Base-by-base conservation (phyloP, 2,113 vertebrate genomes). In the Glaucidium brasilianum region DNA sequence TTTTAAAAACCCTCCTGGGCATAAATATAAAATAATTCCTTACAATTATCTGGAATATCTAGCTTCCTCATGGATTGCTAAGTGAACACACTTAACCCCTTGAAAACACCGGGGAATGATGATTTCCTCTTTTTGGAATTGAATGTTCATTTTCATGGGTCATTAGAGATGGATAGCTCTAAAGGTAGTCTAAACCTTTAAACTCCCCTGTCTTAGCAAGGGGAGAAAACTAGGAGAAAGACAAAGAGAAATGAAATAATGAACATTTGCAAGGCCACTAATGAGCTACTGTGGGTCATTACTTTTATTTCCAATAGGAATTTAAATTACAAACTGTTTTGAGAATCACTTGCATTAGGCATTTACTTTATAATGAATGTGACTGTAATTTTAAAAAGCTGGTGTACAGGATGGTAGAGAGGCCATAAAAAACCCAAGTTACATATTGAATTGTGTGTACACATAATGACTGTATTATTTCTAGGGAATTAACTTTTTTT, bases 241-340 rank as follows among this genome's bases (percentile, higher is more conserved):
- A 89, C 52, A 77, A 59, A 69, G 64, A 77, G 67, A 88, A 86
- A 96, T 78, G 88, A 73, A 96, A 92, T 75, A 62, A 86, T 59
- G 50, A 86, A 76, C 34, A 41, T 86, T 74, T 94, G 72, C 71
- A 87, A 93, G 76, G 67, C 79, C 76, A 82, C 49, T 92, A 92
- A 97, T 90, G 74, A 97, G 77, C 66, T 71, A 96, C 66, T 73
- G 67, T 4, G 23, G 73, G 76, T 92, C 84, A 47, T 91, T 91
- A 93, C 96, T 96, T 96, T 82, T 88, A 86, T 88, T 92, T 96
- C 78, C 88, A 95, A 71, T 5, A 95, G 85, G 80, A 96, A 95
- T 94, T 76, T 68, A 96, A 96, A 97, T 92, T 85, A 90, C 43
- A 92, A 96, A 95, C 53, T 67, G 81, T 86, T 86, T 81, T 89